These are phyloP conservation scores for Phaenicophaeus curvirostris DNA, from an alignment of 2,797 vertebrate species.

Conservation along the genomic window DNA sequence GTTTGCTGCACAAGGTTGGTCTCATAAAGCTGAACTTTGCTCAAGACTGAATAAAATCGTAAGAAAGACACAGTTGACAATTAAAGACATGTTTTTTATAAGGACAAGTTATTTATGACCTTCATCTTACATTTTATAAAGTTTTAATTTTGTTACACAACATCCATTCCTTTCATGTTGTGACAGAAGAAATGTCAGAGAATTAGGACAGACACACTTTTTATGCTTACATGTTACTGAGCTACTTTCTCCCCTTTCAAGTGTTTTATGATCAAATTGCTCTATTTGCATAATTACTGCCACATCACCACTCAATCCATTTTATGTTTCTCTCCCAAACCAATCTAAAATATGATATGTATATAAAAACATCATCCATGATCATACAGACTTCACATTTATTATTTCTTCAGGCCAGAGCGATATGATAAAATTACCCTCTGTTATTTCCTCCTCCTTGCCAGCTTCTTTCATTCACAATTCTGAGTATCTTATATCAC, in stretches of 20 bases:
- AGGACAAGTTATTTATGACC: slow-evolving; percentile 46
- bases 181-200: background rate
- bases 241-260: slow-evolving; percentile 12
- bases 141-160: slow-evolving; percentile 44
- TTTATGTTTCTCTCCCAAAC: slow-evolving; percentile 42
- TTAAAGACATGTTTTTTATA: slow-evolving; percentile 28
- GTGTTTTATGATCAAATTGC: background rate
- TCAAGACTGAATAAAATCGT: slow-evolving; percentile 64
- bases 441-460: background rate
- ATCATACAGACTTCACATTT: slow-evolving; percentile 7
- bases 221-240: background rate
- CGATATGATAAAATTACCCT: background rate
- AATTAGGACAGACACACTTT: background rate
- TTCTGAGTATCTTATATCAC: background rate
- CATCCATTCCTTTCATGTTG: slow-evolving; percentile 3
- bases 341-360: background rate
- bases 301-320: slow-evolving; percentile 55
- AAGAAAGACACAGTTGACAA: slow-evolving; percentile 37
- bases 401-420: slow-evolving; percentile 25
- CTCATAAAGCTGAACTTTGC: slow-evolving; percentile 78
- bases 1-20: slow-evolving; percentile 76
- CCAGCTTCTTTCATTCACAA: slow-evolving; percentile 5
- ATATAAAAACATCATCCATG: slow-evolving; percentile 38
- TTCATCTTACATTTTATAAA: slow-evolving; percentile 21
- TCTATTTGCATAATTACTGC: slow-evolving; percentile 62